Conservation (phyloP, 2,888 invertebrate species). For the Pantelozetes paolii region DNA sequence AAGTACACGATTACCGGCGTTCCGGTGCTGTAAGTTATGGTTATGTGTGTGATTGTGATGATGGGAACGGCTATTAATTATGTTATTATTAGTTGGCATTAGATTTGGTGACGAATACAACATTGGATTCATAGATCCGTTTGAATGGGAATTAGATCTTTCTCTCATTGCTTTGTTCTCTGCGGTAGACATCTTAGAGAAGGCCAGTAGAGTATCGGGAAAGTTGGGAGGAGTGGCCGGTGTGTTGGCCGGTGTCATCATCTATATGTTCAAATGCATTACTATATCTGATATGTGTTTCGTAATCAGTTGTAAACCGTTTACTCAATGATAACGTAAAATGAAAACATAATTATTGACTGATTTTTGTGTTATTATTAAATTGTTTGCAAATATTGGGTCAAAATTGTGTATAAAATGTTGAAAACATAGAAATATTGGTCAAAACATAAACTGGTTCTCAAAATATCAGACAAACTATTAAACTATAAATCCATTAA, state of each 20-base stretch:
- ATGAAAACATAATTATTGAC: no score
- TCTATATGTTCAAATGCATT: slow-evolving; percentile 44
- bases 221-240: slow-evolving; percentile 92
- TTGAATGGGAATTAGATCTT: slow-evolving; percentile 21
- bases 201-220: slow-evolving; percentile 80
- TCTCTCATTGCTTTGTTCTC: slow-evolving; percentile 30
- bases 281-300: no score
- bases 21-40: slow-evolving; percentile 15
- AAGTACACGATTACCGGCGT: slow-evolving; percentile 30
- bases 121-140: neutral
- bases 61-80: slow-evolving; percentile 21
- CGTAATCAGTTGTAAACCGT: no score
- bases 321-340: no score
- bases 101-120: neutral
- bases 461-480: neutral
- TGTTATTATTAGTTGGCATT: slow-evolving; percentile 25
- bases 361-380: no score
- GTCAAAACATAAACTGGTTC: slow-evolving; percentile 17
- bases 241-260: slow-evolving; percentile 88
- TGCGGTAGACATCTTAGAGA: slow-evolving; percentile 64
- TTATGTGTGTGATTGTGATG: neutral
- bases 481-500: neutral
- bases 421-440: neutral
- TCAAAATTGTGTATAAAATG: neutral
- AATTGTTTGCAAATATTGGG: no score